Evolutionary conservation across 2,888 invertebrate genomes (phyloP), one percentile per base, ranked within the genome.

Genomic region (Drosophila neonasuta): DNA sequence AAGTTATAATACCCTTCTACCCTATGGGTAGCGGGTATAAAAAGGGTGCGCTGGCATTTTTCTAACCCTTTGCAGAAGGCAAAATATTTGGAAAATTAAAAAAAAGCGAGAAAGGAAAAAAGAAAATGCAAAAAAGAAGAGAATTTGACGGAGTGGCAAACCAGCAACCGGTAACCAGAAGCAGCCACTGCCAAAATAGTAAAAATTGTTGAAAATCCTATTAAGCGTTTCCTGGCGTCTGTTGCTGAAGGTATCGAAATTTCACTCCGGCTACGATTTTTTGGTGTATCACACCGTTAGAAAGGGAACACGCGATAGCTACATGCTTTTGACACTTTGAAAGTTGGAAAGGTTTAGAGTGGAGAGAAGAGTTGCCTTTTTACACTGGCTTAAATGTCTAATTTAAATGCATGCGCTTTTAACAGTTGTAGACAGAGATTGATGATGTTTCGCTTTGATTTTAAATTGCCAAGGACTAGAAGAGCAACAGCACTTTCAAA

Each of bases 371-470:
- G 44, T 41, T 64, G 45, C 66, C 58, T 45, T 46, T 49, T 46
- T 20, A 13, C 57, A 60, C 69, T 80, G 73, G 73, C 81, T 87
- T 88, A 89, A 89, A 89, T 89, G 89, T 89, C 87, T 89, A 89
- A 89, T 89, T 89, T 89, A 89, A 88, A 89, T 89, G 89, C 89
- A 89, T 89, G 88, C 86, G 83, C 80, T 87, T 83, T 88, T 85
- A 84, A 86, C 82, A 84, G 82, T 67, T 67, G 75, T 70, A 64
- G 87, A 89, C 88, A 89, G 87, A 88, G 89, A 88, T 88, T 88
- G 89, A 89, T 88, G 88, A 88, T 61, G 32, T 29, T 42, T 56
- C 39, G 48, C 45, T 51, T 85, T 78, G 69, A 74, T 80, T 80
- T 80, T 65, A 71, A 78, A 79, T 78, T 80, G 78, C 63, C 68